Conservation (phyloP, 1,140 invertebrate species). For the Penaeus japonicus region DNA sequence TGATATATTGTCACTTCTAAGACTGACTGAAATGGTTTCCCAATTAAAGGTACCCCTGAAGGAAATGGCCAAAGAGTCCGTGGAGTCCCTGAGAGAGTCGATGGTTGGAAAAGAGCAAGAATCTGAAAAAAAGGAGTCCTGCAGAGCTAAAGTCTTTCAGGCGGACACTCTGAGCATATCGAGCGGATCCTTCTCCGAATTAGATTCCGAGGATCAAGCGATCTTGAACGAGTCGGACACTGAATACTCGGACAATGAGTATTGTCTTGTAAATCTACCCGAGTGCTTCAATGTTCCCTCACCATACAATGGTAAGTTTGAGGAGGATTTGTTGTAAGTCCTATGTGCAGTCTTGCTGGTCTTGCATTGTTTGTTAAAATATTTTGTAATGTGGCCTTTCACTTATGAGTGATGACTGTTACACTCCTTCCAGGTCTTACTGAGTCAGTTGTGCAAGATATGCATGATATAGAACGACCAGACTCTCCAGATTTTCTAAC, state of each 20-base stretch:
- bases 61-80: conserved; percentile 42
- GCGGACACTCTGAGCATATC: conserved; percentile 23
- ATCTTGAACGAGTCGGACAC: conserved; percentile 49
- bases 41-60: conserved; percentile 28
- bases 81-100: conserved; percentile 6
- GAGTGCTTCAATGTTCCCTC: conserved; percentile 36
- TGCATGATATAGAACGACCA: conserved; percentile 15
- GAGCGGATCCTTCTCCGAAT: conserved; percentile 41
- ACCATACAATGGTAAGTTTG: conserved; percentile 15
- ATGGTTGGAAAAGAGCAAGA: not conserved
- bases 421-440: not conserved
- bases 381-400: too few relatives aligned
- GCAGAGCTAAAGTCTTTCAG: not conserved
- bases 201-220: conserved; percentile 48
- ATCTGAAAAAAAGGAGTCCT: not conserved
- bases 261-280: conserved; percentile 34
- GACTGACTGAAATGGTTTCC: not conserved
- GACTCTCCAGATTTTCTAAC: conserved; percentile 44
- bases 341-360: not conserved
- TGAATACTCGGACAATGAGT: conserved; percentile 34
- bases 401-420: too few relatives aligned
- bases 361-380: too few relatives aligned
- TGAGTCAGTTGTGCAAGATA: not conserved
- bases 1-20: not conserved
- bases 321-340: not conserved